phyloP scores from a whole-genome alignment of 2,113 vertebrate species.

The Spermophilus dauricus region DNA sequence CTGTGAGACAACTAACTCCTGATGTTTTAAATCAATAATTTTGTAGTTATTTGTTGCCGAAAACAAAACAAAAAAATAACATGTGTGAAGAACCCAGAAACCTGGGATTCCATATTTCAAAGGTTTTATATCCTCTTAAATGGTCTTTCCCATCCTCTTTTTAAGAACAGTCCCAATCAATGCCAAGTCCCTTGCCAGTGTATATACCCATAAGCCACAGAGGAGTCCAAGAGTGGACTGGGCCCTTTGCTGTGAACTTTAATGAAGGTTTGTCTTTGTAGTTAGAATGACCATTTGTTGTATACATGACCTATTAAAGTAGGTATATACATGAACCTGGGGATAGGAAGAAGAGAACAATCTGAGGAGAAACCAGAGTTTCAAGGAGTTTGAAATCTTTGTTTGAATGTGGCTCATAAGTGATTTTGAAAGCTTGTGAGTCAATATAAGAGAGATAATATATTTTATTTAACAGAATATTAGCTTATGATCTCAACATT shows the following conservation, averaged over 20 bases:
- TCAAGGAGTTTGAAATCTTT: background rate
- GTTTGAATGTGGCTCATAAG: background rate
- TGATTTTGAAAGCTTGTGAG: background rate
- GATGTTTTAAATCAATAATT: background rate
- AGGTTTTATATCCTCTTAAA: background rate
- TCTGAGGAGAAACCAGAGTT: background rate
- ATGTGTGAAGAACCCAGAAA: background rate
- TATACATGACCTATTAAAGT: background rate
- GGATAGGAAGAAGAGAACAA: background rate
- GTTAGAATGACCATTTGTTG: background rate
- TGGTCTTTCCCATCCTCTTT: background rate
- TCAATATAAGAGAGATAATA: background rate
- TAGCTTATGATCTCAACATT: background rate
- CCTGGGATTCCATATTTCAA: background rate
- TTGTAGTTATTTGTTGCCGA: background rate
- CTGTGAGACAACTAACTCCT: background rate
- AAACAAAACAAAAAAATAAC: background rate
- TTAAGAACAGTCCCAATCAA: background rate
- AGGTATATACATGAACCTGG: background rate
- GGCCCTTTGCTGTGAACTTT: background rate
- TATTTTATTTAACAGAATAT: background rate
- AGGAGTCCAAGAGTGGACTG: too few species aligned
- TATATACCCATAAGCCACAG: background rate
- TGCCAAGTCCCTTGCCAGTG: background rate
- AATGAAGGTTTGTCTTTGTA: background rate